Evolutionary conservation across 2,888 invertebrate genomes (phyloP).

Genomic region (Iphiclides podalirius): DNA sequence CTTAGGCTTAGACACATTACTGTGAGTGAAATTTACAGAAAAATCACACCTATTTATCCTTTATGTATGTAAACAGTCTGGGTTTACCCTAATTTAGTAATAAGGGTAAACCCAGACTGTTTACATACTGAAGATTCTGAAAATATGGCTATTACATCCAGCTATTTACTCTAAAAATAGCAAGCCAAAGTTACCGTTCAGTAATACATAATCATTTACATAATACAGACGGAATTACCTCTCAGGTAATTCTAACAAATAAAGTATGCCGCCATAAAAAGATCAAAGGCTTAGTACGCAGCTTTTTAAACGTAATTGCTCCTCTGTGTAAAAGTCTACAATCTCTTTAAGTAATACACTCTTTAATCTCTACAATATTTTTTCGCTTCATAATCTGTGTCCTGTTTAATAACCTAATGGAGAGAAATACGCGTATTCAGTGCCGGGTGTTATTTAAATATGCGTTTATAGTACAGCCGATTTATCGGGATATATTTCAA

Average conservation of each 20-base stretch:
- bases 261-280: constrained; percentile 6
- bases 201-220: no score
- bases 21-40: no score
- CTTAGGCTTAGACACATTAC: no score
- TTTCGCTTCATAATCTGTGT: constrained; percentile 17
- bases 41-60: no score
- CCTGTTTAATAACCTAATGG: constrained; percentile 24
- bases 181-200: no score
- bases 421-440: constrained; percentile 20
- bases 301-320: constrained; percentile 19
- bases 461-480: constrained; percentile 16
- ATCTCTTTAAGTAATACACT: constrained; percentile 16
- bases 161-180: no score
- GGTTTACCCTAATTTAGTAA: no score
- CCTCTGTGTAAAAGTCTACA: constrained; percentile 1
- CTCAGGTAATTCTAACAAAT: neutral
- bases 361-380: constrained; percentile 18
- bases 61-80: no score
- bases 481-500: constrained; percentile 22
- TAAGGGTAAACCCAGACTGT: no score
- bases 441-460: constrained; percentile 20
- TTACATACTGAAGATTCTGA: no score
- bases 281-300: constrained; percentile 17
- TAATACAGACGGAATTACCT: neutral
- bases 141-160: no score